Evolutionary conservation across 1,140 invertebrate species (phyloP).

Genomic region (Ips typographus): DNA sequence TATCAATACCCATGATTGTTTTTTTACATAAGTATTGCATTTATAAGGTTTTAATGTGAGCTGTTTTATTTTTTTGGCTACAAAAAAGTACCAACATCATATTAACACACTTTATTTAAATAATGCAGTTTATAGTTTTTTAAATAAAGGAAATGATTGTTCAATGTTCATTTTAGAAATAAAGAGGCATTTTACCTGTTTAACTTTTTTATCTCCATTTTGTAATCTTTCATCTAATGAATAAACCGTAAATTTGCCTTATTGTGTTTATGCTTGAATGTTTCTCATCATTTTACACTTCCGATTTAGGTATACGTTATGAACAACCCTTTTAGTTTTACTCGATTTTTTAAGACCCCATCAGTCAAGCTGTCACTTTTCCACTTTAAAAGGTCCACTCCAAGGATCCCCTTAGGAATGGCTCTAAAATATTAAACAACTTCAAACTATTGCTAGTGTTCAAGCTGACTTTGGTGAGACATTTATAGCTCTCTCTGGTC

Average conservation of each 20-base stretch:
- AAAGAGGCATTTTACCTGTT: neutral
- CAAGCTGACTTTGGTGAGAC: neutral
- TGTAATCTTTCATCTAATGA: conserved; percentile 6
- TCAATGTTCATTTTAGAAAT: neutral
- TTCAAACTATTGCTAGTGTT: neutral
- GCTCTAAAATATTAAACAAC: conserved; percentile 9
- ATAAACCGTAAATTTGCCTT: neutral
- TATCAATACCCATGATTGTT: too few species aligned
- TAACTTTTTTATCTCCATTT: neutral
- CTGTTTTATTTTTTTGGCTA: neutral
- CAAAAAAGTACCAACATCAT: neutral
- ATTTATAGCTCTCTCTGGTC: neutral
- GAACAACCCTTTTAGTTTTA: too few species aligned
- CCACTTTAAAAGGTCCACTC: conserved; percentile 7
- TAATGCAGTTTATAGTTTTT: neutral
- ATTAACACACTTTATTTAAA: neutral
- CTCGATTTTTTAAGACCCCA: neutral
- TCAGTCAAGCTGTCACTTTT: conserved; percentile 12
- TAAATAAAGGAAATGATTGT: neutral
- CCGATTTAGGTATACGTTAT: neutral
- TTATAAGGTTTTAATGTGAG: neutral
- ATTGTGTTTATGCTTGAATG: neutral
- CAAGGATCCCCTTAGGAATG: neutral
- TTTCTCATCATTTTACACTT: neutral
- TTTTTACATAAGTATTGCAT: neutral